Percentiles rank a stretch among this genome's conserved stretches.
Conservation (phyloP, 2,888 invertebrate species). For the Nemoura dubitans region DNA sequence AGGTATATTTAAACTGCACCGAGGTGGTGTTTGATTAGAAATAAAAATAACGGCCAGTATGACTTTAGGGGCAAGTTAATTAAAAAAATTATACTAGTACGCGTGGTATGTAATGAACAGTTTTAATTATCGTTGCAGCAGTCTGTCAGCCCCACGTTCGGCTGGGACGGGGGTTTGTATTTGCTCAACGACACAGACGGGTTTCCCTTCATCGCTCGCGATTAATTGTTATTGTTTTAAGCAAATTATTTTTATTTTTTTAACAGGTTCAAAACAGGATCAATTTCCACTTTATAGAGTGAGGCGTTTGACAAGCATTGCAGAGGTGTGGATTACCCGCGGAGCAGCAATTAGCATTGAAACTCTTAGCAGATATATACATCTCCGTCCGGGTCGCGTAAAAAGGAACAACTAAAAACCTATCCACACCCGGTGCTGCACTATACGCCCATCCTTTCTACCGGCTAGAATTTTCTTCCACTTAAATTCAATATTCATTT, state of each 20-base stretch:
- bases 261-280: not conserved
- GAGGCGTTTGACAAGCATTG: not conserved
- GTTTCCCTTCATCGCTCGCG: not conserved
- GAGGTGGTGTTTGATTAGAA: not conserved
- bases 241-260: not conserved
- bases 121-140: not conserved
- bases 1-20: not conserved
- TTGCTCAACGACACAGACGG: not conserved
- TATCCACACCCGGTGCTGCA: not conserved
- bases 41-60: not conserved
- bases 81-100: not conserved
- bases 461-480: not conserved
- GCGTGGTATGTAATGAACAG: not conserved
- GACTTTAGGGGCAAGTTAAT: not conserved
- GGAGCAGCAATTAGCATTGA: too few relatives aligned
- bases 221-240: not conserved
- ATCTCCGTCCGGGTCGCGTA: too few relatives aligned
- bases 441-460: not conserved
- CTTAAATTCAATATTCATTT: constrained; percentile 12
- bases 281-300: not conserved
- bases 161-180: too few relatives aligned
- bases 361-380: not conserved
- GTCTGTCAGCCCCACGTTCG: too few relatives aligned
- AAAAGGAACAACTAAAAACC: not conserved
- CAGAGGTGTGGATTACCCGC: not conserved